Evolutionary conservation across 2,888 invertebrate species (phyloP), one percentile per base, ranked within the genome.

Genomic region (Portevinia maculata): DNA sequence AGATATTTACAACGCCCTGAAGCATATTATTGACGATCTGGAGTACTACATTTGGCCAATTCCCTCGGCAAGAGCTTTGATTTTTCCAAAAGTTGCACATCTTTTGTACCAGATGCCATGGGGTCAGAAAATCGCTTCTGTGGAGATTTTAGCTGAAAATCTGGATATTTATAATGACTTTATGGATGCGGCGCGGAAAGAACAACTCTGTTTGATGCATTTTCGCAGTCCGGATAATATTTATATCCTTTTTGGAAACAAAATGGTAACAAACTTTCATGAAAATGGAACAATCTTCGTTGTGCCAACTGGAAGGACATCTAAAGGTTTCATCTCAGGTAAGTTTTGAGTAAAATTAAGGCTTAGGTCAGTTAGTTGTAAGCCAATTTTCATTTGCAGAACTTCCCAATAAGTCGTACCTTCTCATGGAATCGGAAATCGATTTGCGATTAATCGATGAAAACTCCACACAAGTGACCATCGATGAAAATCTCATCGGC

Each of bases 31-130:
- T 21, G 87, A 86, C n/a, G 89, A 89, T 6, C 73, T 89, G 37
- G 90, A 90, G 50, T 90, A 89, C 70, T 89, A 90, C 85, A 89
- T 91, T 6, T 91, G 91, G 91, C 87, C 90, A 7, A 88, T 91
- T 78, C 89, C 90, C 1, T 86, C 89, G 0, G 85, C 88, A 0
- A 87, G 88, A 0, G 55, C 69, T 0, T 85, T 88, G 17, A 73
- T 90, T 1, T 89, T 90, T 53, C 89, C 90, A 1, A 90, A 89
- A 46, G 89, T 89, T 6, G 89, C 89, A 0, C 90, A 90, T 52
- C 84, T 91, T 15, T 79, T 91, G 21, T 89, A 90, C 64, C 90
- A 91, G 83, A 88, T 91, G 89, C 91, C 91, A 0, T 90, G 90
- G 90, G 89, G 88, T 21, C 89, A 89, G 46, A 87, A 88, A 48